A percentile compares a stretch with the other conserved stretches of the same genome.
phyloP scores from a whole-genome alignment of 2,888 invertebrate species.

The Sinopyrophorus schimmeli region DNA sequence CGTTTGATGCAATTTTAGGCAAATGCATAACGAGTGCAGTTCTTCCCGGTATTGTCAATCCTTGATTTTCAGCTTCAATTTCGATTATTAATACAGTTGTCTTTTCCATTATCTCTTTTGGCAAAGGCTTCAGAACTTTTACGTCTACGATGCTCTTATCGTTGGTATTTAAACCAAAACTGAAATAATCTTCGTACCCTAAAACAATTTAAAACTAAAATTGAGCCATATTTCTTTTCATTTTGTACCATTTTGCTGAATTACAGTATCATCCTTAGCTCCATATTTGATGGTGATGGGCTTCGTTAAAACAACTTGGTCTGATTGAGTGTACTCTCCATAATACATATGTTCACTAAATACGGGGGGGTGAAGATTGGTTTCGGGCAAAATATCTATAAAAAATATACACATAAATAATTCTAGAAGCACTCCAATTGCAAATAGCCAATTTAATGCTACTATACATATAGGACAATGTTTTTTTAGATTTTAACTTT shows the following conservation, averaged over 20 bases:
- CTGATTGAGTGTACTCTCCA: conserved; percentile 5
- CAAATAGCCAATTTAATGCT: too few relatives aligned
- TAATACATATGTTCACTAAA: conserved; percentile 12
- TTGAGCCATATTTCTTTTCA: too few relatives aligned
- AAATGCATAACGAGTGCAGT: conserved; percentile 5
- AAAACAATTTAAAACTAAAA: conserved; percentile 1
- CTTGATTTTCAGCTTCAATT: conserved; percentile 4
- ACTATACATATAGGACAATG: too few relatives aligned
- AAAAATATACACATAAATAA: too few relatives aligned
- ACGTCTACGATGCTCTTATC: background rate
- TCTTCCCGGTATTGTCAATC: background rate
- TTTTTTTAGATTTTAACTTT: too few relatives aligned
- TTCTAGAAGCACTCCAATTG: too few relatives aligned
- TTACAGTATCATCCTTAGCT: background rate
- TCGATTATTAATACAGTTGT: background rate
- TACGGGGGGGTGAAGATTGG: conserved; percentile 3
- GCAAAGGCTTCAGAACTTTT: background rate
- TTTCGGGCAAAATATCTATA: too few relatives aligned
- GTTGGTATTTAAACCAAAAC: background rate
- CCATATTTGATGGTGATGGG: conserved; percentile 3
- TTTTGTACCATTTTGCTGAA: background rate
- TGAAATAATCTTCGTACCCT: conserved; percentile 13
- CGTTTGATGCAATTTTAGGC: too few relatives aligned
- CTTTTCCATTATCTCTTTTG: background rate
- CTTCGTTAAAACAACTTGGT: conserved; percentile 2